A percentile compares a stretch with the other conserved stretches of the same genome.
These are phyloP conservation scores for Rhea americana DNA, from an alignment of 2,113 vertebrate genomes.

Conservation along the genomic window DNA sequence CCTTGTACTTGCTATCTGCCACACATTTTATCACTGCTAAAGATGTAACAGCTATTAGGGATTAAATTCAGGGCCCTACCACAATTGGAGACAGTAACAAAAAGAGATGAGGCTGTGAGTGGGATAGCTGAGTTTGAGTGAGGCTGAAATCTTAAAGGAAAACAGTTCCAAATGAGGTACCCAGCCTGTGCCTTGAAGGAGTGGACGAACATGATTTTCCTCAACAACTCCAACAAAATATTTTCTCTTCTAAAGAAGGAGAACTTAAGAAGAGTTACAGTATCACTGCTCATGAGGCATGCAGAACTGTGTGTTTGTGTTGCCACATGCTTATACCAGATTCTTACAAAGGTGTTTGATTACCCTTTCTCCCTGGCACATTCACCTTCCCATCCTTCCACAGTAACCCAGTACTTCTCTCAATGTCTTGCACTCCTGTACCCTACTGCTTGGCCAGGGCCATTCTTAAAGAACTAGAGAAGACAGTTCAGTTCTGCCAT, in stretches of 20 bases:
- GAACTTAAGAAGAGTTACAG: neutral
- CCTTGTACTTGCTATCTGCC: neutral
- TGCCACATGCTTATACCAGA: neutral
- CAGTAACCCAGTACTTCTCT: neutral
- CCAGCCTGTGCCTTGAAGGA: neutral
- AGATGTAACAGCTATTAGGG: neutral
- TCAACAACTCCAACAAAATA: neutral
- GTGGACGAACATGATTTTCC: neutral
- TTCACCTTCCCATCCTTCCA: fast-evolving
- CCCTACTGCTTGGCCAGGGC: neutral
- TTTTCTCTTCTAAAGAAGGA: conserved; percentile 7
- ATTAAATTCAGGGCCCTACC: neutral
- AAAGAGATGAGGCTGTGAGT: neutral
- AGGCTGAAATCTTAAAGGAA: neutral
- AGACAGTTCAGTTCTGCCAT: neutral
- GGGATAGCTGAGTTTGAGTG: neutral
- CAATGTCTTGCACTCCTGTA: neutral
- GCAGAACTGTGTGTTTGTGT: neutral
- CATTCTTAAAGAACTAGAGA: neutral
- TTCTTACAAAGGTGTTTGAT: neutral
- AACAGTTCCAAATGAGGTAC: neutral
- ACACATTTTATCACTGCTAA: neutral
- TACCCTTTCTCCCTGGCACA: neutral
- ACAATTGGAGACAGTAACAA: neutral
- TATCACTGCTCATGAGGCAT: neutral